Evolutionary conservation across 2,888 invertebrate genomes (phyloP).

Genomic region (Lithophane ornitopus): DNA sequence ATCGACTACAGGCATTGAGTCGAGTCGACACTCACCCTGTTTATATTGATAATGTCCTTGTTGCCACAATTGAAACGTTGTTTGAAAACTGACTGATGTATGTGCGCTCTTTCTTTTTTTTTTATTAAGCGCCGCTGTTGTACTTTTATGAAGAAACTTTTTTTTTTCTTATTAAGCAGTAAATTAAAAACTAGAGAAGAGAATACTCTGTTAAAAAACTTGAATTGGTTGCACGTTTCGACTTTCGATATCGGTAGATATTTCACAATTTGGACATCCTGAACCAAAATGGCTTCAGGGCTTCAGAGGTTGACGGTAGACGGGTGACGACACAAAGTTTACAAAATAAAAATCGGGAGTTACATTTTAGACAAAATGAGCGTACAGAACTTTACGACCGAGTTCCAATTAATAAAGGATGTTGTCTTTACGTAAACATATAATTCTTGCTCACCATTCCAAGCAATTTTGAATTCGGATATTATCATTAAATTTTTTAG

Average conservation of each 20-base stretch:
- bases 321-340: neutral
- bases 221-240: neutral
- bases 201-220: neutral
- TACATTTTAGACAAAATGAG: constrained; percentile 6
- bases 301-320: neutral
- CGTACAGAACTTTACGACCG: constrained; percentile 11
- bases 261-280: constrained; percentile 11
- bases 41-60: constrained; percentile 78
- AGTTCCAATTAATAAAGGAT: constrained; percentile 37
- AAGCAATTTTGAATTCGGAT: constrained; percentile 56
- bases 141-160: neutral
- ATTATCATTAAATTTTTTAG: constrained; percentile 71
- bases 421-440: constrained; percentile 42
- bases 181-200: neutral
- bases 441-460: constrained; percentile 32
- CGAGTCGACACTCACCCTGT: constrained; percentile 76
- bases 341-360: constrained; percentile 6
- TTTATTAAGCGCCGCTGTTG: constrained; percentile 10
- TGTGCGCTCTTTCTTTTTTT: constrained; percentile 25
- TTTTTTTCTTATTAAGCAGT: neutral
- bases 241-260: neutral
- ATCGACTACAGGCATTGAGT: constrained; percentile 80
- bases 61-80: constrained; percentile 64
- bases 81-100: constrained; percentile 49
- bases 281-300: neutral